Evolutionary conservation across 2,888 invertebrate species (phyloP).

Genomic region (Oscheius onirici): DNA sequence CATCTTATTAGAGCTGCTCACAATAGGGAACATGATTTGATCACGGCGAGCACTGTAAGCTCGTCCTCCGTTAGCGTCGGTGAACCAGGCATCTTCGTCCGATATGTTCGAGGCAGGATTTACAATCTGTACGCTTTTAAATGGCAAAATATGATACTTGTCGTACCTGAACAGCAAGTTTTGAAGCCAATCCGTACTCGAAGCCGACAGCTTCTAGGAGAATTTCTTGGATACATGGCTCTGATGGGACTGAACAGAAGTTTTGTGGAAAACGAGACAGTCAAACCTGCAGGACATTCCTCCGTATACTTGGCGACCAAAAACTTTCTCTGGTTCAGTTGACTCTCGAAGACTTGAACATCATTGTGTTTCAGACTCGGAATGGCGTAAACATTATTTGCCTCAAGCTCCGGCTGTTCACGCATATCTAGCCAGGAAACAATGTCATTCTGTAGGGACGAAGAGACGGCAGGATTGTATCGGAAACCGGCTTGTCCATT

Average conservation of each 20-base stretch:
- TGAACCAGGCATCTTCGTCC: slow-evolving; percentile 80
- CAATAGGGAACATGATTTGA: slow-evolving; percentile 82
- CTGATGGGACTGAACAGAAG: slow-evolving; percentile 45
- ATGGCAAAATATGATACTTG: too few species aligned
- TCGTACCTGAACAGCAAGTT: slow-evolving; percentile 65
- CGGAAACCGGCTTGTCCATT: slow-evolving; percentile 83
- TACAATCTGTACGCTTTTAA: too few species aligned
- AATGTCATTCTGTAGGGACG: slow-evolving; percentile 84
- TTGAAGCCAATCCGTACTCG: slow-evolving; percentile 65
- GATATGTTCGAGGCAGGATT: slow-evolving; percentile 86
- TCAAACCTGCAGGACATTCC: slow-evolving; percentile 61
- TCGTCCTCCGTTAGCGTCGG: slow-evolving; percentile 43
- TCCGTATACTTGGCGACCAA: slow-evolving; percentile 59
- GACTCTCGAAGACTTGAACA: slow-evolving; percentile 63
- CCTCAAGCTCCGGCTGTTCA: slow-evolving; percentile 69
- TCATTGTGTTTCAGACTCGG: slow-evolving; percentile 33
- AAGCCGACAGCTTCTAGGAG: slow-evolving; percentile 60
- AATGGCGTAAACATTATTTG: slow-evolving; percentile 50
- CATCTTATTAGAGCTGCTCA: slow-evolving; percentile 77
- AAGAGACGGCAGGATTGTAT: slow-evolving; percentile 81
- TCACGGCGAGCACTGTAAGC: slow-evolving; percentile 48
- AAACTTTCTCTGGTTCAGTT: slow-evolving; percentile 68
- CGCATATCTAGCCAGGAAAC: slow-evolving; percentile 81
- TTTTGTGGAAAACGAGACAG: background rate
- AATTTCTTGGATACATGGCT: slow-evolving; percentile 62